These are phyloP conservation scores for Macropis europaea DNA, from an alignment of 2,888 invertebrate genomes.

Conservation along the genomic window DNA sequence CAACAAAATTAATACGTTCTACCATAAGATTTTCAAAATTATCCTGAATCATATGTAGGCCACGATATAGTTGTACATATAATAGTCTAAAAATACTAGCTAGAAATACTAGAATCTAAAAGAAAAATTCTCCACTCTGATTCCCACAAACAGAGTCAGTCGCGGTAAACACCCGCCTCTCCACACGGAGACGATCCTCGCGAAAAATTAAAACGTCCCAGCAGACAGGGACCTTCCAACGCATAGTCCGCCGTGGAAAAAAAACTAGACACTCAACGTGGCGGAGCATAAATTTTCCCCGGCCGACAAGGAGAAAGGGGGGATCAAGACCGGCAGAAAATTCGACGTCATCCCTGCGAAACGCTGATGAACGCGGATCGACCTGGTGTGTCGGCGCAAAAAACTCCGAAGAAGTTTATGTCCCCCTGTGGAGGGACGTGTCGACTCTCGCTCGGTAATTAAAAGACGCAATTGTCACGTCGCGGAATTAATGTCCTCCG, in stretches of 20 bases:
- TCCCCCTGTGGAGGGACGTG: constrained; percentile 46
- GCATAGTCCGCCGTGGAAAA: background rate
- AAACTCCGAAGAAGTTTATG: constrained; percentile 41
- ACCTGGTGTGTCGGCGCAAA: constrained; percentile 23
- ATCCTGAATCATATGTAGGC: no score
- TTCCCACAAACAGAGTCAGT: no score
- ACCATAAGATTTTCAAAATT: no score
- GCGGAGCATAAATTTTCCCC: constrained; percentile 19
- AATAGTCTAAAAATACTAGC: no score
- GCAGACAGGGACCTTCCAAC: no score
- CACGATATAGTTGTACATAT: no score
- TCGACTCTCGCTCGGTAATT: constrained; percentile 51
- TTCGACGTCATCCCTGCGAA: constrained; percentile 29
- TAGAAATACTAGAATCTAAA: no score
- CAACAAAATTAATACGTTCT: no score
- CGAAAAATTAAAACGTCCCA: background rate
- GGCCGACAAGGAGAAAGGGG: no score
- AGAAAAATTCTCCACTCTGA: no score
- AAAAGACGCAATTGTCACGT: constrained; percentile 55
- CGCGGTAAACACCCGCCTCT: no score
- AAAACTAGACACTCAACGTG: background rate
- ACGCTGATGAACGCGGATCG: constrained; percentile 19
- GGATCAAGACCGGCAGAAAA: constrained; percentile 31
- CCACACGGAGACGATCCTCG: no score
- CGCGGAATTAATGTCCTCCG: constrained; percentile 45